phyloP scores from a whole-genome alignment of 2,797 vertebrate species.

The Discoglossus pictus region DNA sequence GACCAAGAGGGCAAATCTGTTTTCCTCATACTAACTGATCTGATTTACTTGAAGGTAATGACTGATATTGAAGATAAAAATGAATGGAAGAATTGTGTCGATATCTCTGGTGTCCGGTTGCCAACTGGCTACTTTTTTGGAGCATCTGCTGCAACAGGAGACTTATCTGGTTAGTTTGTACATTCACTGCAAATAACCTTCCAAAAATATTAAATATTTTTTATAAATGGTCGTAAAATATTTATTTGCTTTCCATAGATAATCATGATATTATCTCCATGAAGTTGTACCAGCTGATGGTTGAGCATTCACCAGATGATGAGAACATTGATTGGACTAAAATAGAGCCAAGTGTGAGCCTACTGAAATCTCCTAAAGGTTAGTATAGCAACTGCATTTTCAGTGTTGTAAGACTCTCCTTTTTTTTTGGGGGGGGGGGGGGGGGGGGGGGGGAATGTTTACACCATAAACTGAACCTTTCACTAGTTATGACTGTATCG shows the following conservation, averaged over 20 bases:
- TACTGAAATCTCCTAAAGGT: conserved; percentile 97
- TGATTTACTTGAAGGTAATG: conserved; percentile 80
- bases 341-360: conserved; percentile 91
- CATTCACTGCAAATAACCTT: too few relatives aligned
- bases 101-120: conserved; percentile 89
- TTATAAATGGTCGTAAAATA: too few relatives aligned
- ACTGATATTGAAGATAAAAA: conserved; percentile 91
- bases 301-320: conserved; percentile 90
- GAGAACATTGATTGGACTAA: conserved; percentile 95
- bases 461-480: too few relatives aligned
- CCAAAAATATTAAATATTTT: too few relatives aligned
- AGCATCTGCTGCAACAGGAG: conserved; percentile 93
- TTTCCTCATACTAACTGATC: conserved; percentile 1
- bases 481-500: too few relatives aligned
- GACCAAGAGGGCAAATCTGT: neutral
- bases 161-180: conserved; percentile 85
- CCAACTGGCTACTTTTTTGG: conserved; percentile 96
- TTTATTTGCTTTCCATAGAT: conserved; percentile 70
- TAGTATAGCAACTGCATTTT: too few relatives aligned
- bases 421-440: too few relatives aligned
- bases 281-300: conserved; percentile 98
- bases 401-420: too few relatives aligned
- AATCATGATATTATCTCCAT: conserved; percentile 98
- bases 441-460: too few relatives aligned
- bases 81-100: conserved; percentile 96